Conservation (phyloP, 2,888 invertebrate species). For the Fragum sueziense region DNA sequence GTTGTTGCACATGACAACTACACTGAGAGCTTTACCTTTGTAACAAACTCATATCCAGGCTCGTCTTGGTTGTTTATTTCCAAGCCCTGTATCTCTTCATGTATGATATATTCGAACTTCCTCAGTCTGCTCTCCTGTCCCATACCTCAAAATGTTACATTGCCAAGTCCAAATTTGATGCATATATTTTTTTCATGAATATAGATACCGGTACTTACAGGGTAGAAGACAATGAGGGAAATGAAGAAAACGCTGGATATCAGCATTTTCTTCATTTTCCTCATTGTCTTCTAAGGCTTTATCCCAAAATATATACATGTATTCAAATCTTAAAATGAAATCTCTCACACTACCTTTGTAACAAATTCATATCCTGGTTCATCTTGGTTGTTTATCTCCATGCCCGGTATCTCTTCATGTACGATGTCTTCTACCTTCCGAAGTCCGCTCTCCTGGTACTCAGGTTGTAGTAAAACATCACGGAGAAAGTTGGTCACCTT, state of each 20-base stretch:
- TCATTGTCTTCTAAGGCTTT: too few species aligned
- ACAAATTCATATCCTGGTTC: conserved; percentile 83
- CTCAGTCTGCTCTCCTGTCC: conserved; percentile 84
- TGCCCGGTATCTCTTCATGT: conserved; percentile 76
- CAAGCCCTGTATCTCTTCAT: conserved; percentile 78
- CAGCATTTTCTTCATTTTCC: too few species aligned
- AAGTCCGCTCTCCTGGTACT: conserved; percentile 82
- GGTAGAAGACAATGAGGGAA: too few species aligned
- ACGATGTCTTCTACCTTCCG: conserved; percentile 84
- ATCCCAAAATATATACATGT: too few species aligned
- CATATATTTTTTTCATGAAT: too few species aligned
- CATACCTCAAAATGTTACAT: too few species aligned
- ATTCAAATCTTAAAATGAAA: too few species aligned
- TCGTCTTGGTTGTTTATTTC: conserved; percentile 81
- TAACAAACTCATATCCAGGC: conserved; percentile 82
- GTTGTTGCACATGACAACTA: too few species aligned
- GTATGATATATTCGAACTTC: conserved; percentile 82
- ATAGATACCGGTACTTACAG: too few species aligned
- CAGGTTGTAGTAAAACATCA: conserved; percentile 82
- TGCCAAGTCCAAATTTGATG: too few species aligned
- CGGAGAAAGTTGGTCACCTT: conserved; percentile 91
- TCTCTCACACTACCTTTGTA: conserved; percentile 81
- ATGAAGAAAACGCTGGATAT: too few species aligned
- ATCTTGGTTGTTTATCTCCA: conserved; percentile 80
- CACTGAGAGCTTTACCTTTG: conserved; percentile 81